Evolutionary conservation across 1,140 invertebrate species (phyloP).

Genomic region (Ridgeia piscesae): DNA sequence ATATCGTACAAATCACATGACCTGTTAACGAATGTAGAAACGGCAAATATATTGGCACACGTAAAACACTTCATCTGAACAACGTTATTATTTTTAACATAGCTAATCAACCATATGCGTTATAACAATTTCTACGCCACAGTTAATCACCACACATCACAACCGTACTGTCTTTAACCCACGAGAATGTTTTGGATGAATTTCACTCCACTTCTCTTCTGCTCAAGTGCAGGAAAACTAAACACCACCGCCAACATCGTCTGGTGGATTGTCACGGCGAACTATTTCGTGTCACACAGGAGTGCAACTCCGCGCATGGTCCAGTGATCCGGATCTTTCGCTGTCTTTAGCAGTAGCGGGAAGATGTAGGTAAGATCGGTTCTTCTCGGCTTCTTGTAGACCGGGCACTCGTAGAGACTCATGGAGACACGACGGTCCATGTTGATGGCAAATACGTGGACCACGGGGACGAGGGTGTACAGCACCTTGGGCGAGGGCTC

Average conservation of each 20-base stretch:
- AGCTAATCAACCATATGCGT: background rate
- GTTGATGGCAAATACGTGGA: slow-evolving; percentile 92
- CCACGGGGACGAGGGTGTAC: slow-evolving; percentile 54
- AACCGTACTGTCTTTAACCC: background rate
- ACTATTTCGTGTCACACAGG: slow-evolving; percentile 93
- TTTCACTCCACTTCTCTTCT: background rate
- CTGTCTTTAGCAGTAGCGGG: slow-evolving; percentile 86
- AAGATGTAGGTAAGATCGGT: slow-evolving; percentile 95
- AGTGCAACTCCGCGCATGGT: slow-evolving; percentile 89
- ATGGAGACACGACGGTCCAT: slow-evolving; percentile 53
- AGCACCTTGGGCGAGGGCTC: slow-evolving; percentile 57
- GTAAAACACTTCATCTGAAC: background rate
- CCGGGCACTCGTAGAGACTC: slow-evolving; percentile 91
- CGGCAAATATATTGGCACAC: background rate
- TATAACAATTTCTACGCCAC: background rate
- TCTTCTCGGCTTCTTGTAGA: slow-evolving; percentile 90
- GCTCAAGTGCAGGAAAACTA: too few species aligned
- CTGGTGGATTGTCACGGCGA: background rate
- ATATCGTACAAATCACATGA: background rate
- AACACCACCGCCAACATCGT: background rate
- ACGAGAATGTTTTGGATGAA: background rate
- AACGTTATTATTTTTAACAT: background rate
- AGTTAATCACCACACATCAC: background rate
- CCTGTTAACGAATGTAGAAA: background rate
- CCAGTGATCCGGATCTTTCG: slow-evolving; percentile 58